A percentile compares a stretch with the other conserved stretches of the same genome.
Conservation (phyloP, 2,113 vertebrate species). For the Menidia beryllina region DNA sequence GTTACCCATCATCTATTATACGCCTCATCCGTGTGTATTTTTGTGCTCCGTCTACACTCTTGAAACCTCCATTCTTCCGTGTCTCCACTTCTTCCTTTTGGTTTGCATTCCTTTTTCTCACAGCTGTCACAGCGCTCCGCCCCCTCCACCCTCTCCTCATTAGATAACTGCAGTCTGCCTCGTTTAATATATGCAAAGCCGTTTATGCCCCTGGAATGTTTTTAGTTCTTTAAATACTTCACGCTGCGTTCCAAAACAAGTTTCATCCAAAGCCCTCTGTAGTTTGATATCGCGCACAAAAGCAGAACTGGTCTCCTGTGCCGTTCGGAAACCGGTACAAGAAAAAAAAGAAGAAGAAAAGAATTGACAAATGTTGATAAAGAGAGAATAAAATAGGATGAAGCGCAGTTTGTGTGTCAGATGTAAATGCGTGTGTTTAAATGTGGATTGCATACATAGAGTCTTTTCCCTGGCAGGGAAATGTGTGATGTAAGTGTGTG, state of each 20-base stretch:
- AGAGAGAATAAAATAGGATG: slow-evolving; percentile 53
- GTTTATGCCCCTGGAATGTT: slow-evolving; percentile 72
- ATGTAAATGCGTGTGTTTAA: slow-evolving; percentile 7
- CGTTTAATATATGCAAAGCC: slow-evolving; percentile 72
- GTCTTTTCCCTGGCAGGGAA: background rate
- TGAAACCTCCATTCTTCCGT: slow-evolving; percentile 21
- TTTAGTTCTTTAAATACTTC: slow-evolving; percentile 74
- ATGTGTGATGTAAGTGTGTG: background rate
- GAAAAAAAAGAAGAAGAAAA: slow-evolving; percentile 23
- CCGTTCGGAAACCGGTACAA: slow-evolving; percentile 65
- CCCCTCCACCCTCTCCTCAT: slow-evolving; percentile 52
- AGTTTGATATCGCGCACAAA: slow-evolving; percentile 67
- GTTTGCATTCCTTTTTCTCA: slow-evolving; percentile 8
- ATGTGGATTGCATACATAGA: background rate
- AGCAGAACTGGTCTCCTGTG: slow-evolving; percentile 63
- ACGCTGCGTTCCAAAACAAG: slow-evolving; percentile 65
- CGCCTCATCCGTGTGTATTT: slow-evolving; percentile 27
- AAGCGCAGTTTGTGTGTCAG: slow-evolving; percentile 4
- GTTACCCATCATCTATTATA: slow-evolving; percentile 27
- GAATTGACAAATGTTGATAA: slow-evolving; percentile 63
- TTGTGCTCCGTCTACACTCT: slow-evolving; percentile 22
- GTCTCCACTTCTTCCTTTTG: slow-evolving; percentile 11
- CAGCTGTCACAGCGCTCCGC: background rate
- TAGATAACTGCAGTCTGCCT: slow-evolving; percentile 64
- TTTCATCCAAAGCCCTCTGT: slow-evolving; percentile 66